These are phyloP conservation scores for Vicugna pacos DNA, from an alignment of 2,113 vertebrate genomes.

Conservation along the genomic window DNA sequence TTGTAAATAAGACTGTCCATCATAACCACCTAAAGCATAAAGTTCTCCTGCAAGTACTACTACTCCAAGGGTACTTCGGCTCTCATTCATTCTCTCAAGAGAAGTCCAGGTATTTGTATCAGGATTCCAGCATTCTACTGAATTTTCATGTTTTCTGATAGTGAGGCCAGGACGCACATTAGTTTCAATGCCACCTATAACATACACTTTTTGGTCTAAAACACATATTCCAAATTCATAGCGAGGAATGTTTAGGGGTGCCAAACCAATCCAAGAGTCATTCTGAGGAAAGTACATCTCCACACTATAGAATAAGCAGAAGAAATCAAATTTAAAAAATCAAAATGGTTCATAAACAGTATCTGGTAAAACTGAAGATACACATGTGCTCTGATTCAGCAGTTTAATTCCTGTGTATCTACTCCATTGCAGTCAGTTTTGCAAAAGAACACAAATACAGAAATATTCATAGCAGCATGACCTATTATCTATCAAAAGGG, in stretches of 20 bases:
- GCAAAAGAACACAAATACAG: not conserved
- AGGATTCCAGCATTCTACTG: constrained; percentile 97
- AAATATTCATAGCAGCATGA: constrained; percentile 2
- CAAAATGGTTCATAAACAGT: constrained; percentile 31
- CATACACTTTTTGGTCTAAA: constrained; percentile 96
- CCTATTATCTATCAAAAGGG: constrained; percentile 14
- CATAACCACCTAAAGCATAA: constrained; percentile 97
- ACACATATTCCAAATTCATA: constrained; percentile 97
- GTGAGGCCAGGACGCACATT: constrained; percentile 96
- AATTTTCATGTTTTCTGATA: constrained; percentile 96
- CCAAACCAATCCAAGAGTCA: constrained; percentile 98
- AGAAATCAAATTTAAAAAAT: constrained; percentile 35
- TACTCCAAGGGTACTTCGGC: constrained; percentile 95
- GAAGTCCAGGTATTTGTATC: constrained; percentile 97
- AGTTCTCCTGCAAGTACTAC: constrained; percentile 96
- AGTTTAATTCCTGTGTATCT: not conserved
- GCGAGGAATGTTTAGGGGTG: constrained; percentile 95
- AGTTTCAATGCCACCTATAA: constrained; percentile 97
- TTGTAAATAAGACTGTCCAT: constrained; percentile 96
- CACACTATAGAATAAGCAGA: constrained; percentile 88
- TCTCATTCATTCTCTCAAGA: constrained; percentile 95
- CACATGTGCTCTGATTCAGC: not conserved
- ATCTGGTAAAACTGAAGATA: constrained; percentile 23
- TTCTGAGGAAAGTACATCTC: constrained; percentile 99
- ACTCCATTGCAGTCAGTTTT: not conserved